phyloP scores from a whole-genome alignment of 2,113 vertebrate species.

The Tetrao urogallus region DNA sequence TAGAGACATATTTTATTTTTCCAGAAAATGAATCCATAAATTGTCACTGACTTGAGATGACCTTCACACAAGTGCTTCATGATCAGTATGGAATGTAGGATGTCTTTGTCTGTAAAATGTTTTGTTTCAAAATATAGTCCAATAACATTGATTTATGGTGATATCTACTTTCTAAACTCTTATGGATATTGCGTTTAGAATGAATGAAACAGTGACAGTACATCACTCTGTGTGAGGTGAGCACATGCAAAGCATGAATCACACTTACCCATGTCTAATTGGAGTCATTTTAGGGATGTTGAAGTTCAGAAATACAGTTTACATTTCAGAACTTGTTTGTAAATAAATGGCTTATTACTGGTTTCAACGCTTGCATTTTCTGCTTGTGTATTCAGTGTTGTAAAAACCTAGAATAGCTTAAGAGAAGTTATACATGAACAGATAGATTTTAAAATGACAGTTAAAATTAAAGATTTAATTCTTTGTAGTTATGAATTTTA shows the following conservation, averaged over 20 bases:
- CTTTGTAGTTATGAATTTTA: background rate
- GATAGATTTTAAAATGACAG: background rate
- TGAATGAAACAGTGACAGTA: conserved; percentile 72
- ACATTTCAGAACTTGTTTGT: conserved; percentile 33
- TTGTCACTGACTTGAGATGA: conserved; percentile 72
- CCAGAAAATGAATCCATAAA: conserved; percentile 61
- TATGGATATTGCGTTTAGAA: conserved; percentile 72
- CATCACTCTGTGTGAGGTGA: conserved; percentile 62
- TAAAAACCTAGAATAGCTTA: background rate
- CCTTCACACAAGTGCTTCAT: conserved; percentile 67
- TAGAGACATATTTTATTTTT: conserved; percentile 34
- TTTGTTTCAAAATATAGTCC: conserved; percentile 79
- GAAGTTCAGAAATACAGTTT: conserved; percentile 60
- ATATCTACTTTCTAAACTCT: conserved; percentile 73
- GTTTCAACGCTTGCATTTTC: background rate
- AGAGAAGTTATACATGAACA: background rate
- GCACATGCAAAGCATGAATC: conserved; percentile 53
- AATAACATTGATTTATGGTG: conserved; percentile 79
- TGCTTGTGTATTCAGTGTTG: background rate
- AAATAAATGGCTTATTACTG: conserved; percentile 24
- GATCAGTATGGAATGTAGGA: conserved; percentile 61
- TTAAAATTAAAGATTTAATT: background rate
- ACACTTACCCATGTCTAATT: conserved; percentile 21
- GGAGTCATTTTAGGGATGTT: conserved; percentile 56
- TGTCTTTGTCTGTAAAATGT: conserved; percentile 71